Base-by-base conservation (phyloP, 2,888 invertebrate genomes). In the Norana najaformis region DNA sequence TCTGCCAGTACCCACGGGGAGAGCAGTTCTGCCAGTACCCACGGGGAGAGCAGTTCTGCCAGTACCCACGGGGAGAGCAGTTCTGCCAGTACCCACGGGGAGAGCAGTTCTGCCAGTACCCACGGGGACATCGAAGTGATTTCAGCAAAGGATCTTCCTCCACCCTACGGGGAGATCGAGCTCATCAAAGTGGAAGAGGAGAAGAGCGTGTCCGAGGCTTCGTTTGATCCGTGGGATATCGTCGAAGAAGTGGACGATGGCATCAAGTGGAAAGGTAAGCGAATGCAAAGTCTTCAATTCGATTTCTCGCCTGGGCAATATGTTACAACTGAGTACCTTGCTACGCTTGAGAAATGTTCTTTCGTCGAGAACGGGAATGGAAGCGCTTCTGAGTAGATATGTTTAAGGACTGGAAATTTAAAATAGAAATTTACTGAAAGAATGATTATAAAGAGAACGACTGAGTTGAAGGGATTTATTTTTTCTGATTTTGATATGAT, bases 181-280 rank as follows among this genome's bases (percentile, higher is more conserved):
- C 8, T 35, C 18, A 69, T 36, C 34, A 88, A 88, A 23, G 53
- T 38, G 34, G 90, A 88, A 35, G 47, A 88, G n/a, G 88, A n/a
- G 39, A 89, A 23, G 88, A 53, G 89, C 34, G 39, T 47, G 88
- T 90, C 89, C 11, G 53, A 53, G 39, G 82, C 82, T 14, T 36
- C 89, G 88, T 88, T 53, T 23, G 91, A 91, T 89, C 91, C 91
- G 16, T 91, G 91, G 91, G 91, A 91, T 39, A 90, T 91, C 36
- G 89, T 89, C 34, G 85, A 39, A 16, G 90, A 83, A n/a, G 89
- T 36, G 85, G 90, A 90, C 88, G 88, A 34, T n/a, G 53, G 88
- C 14, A 11, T 47, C n/a, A 90, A 89, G 37, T 91, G 90, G 90
- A 82, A 89, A 89, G 91, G 91, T 91, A 8, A 69, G 23, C n/a